Conservation (phyloP, 2,888 invertebrate genomes). For the Torymus auratus region DNA sequence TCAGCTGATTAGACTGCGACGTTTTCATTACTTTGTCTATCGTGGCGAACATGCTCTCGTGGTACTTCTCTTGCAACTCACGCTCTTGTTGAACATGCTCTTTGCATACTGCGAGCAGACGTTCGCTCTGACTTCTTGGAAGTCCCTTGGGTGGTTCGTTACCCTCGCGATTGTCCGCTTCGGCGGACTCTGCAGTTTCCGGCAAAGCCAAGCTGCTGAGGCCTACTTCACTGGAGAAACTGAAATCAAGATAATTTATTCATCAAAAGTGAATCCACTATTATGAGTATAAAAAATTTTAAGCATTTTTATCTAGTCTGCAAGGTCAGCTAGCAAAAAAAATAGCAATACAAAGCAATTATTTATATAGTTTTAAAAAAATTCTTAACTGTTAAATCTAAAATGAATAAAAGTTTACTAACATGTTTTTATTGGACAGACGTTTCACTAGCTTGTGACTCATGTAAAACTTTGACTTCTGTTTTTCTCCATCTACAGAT, state of each 20-base stretch:
- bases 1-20: constrained; percentile 89
- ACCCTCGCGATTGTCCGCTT: constrained; percentile 72
- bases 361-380: no score
- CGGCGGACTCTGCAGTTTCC: constrained; percentile 78
- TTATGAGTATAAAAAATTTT: not conserved
- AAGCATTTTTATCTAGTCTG: not conserved
- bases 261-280: not conserved
- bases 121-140: constrained; percentile 82
- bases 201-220: constrained; percentile 66
- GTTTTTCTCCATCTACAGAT: constrained; percentile 81
- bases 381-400: no score
- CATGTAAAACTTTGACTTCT: constrained; percentile 85
- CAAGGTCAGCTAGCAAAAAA: no score
- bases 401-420: constrained; percentile 74
- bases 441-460: constrained; percentile 86
- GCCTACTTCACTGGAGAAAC: constrained; percentile 71
- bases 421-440: constrained; percentile 88
- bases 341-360: no score
- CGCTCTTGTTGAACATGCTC: constrained; percentile 85
- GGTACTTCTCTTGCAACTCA: constrained; percentile 89
- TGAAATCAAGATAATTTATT: constrained; percentile 50
- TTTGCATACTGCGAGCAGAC: constrained; percentile 81
- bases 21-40: constrained; percentile 88
- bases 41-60: constrained; percentile 85
- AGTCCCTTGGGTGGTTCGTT: constrained; percentile 77